Conservation (phyloP, 1,140 invertebrate species). For the Ruditapes philippinarum region DNA sequence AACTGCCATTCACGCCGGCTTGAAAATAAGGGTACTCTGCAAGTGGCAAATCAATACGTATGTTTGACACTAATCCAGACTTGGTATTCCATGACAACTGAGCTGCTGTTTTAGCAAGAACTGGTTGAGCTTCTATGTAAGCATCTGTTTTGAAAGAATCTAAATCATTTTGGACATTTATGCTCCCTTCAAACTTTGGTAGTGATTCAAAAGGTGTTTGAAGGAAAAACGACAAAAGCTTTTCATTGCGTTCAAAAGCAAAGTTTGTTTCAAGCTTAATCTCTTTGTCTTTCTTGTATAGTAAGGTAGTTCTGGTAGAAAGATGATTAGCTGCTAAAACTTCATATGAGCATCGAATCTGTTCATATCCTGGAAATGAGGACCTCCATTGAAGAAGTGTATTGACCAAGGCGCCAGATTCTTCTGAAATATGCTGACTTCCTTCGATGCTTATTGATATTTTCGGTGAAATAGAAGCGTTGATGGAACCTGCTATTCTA, state of each 20-base stretch:
- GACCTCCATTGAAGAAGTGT: conserved; percentile 36
- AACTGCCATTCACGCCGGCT: not conserved
- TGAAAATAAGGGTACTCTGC: conserved; percentile 1
- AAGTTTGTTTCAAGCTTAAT: conserved; percentile 38
- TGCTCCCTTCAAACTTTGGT: not conserved
- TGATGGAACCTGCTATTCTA: not conserved
- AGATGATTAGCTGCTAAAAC: not conserved
- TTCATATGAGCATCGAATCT: conserved; percentile 21
- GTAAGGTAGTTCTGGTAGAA: conserved; percentile 14
- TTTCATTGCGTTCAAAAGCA: not conserved
- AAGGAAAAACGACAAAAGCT: not conserved
- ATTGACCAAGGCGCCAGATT: not conserved
- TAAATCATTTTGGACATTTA: not conserved
- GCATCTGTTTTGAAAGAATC: conserved; percentile 12
- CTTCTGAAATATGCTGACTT: not conserved
- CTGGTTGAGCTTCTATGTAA: conserved; percentile 4
- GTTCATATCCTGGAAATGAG: conserved; percentile 45
- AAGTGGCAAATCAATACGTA: conserved; percentile 10
- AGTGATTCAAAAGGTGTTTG: conserved; percentile 28
- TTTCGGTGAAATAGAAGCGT: not conserved
- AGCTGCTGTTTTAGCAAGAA: not conserved
- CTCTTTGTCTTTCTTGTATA: conserved; percentile 25
- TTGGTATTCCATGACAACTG: not conserved
- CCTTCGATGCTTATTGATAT: conserved; percentile 9
- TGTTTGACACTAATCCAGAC: not conserved